These are phyloP conservation scores for Coronaproctus castanopsis DNA, from an alignment of 2,888 invertebrate species.

Conservation along the genomic window DNA sequence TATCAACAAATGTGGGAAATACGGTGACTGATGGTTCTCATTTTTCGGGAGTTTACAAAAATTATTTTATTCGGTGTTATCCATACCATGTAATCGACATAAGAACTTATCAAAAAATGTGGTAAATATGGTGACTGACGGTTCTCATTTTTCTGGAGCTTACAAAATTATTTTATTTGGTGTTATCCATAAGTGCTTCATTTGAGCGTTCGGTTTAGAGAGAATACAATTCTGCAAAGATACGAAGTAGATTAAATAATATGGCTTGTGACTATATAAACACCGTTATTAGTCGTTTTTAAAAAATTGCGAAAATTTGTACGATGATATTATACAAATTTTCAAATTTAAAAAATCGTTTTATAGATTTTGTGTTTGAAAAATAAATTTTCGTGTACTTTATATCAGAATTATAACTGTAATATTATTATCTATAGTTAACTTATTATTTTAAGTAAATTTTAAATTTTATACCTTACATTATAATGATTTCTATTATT, in stretches of 20 bases:
- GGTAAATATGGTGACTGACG: background rate
- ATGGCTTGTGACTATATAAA: background rate
- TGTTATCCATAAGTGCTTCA: background rate
- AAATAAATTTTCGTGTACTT: background rate
- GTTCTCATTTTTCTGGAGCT: background rate
- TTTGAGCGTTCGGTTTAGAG: no score
- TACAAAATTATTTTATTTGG: background rate
- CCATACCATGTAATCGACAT: no score
- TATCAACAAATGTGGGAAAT: background rate
- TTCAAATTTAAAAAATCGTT: background rate
- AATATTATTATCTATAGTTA: no score
- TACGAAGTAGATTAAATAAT: background rate
- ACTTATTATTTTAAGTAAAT: no score
- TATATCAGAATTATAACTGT: no score
- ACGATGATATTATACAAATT: background rate
- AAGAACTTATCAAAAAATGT: background rate
- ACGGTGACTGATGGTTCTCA: background rate
- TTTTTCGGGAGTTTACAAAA: no score
- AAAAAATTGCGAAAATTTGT: background rate
- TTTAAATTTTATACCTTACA: no score
- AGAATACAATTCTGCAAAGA: no score
- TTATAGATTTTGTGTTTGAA: background rate
- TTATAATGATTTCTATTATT: no score
- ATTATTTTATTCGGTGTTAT: no score
- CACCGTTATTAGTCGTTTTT: background rate